Percentiles rank a stretch among this genome's conserved stretches.
phyloP scores from a whole-genome alignment of 1,140 invertebrate species.

The Formica exsecta region DNA sequence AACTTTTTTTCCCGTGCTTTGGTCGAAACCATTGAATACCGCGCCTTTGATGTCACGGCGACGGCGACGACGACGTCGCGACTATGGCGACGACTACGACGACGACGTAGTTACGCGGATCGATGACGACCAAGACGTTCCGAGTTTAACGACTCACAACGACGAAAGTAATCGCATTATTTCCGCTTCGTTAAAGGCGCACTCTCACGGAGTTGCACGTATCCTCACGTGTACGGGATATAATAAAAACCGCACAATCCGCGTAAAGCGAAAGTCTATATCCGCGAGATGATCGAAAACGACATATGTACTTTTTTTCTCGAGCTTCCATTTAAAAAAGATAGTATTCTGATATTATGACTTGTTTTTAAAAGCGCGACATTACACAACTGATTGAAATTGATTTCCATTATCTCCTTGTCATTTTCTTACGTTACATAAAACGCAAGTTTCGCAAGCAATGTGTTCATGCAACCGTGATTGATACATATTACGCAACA shows the following conservation, averaged over 20 bases:
- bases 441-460: constrained; percentile 11
- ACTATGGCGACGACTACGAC: neutral
- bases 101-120: constrained; percentile 37
- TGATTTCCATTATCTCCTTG: constrained; percentile 29
- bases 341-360: neutral
- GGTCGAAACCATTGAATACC: constrained; percentile 41
- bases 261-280: constrained; percentile 39
- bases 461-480: constrained; percentile 36
- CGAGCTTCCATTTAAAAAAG: neutral
- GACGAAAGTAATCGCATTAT: constrained; percentile 51
- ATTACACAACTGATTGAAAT: constrained; percentile 25
- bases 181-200: constrained; percentile 22
- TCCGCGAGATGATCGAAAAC: neutral
- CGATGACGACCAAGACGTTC: constrained; percentile 50
- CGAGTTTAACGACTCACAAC: constrained; percentile 52
- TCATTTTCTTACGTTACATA: constrained; percentile 35
- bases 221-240: constrained; percentile 12
- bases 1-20: neutral
- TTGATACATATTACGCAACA: constrained; percentile 55
- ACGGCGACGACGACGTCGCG: constrained; percentile 1
- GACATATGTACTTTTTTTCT: neutral
- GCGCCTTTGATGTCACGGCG: constrained; percentile 40
- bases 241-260: constrained; percentile 36
- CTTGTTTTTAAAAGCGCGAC: neutral
- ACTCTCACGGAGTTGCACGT: neutral